Base-by-base conservation (phyloP, 1,140 invertebrate genomes). In the Lysiphlebus fabarum region DNA sequence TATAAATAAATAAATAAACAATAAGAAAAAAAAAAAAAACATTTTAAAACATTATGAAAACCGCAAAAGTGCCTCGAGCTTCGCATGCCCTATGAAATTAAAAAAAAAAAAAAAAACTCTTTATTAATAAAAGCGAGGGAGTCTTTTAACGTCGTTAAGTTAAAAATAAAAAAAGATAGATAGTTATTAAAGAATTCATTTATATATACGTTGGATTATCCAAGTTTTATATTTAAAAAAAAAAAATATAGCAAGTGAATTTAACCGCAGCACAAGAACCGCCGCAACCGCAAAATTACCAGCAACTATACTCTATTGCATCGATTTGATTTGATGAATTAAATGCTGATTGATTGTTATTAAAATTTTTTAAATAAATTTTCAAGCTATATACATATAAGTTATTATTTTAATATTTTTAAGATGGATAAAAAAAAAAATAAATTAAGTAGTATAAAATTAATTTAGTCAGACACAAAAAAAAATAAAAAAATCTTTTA, bases 41-140 rank as follows among this genome's bases (percentile, higher is more conserved):
- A n/a, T 26, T 26, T 1, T 26, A 26, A 26, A 26, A 26, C 17
- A 26, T 26, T 26, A 12, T 33, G 33, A 49, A 49, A 75, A 75
- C 71, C 17, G 17, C 17, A 26, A 26, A 26, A 26, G 17, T 26
- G 17, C 17, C 17, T 26, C 17, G 17, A 26, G 17, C 17, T 26
- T 26, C 17, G 17, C 17, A 26, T 26, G 17, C 17, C 17, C 17
- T 26, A 26, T 26, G 17, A 26, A 26, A 26, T 26, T 26, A 26
- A 26, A 26, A 26, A 4, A 26, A 26, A 26, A 26, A 26, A 26
- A 26, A 26, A 26, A 26, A 26, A 26, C 17, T 26, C 75, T 77
- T 77, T 77, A 77, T 76, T 77, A 76, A 76, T 73, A 74, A 26
- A 77, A 76, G 72, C 73, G 74, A 76, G 74, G 75, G 72, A 72